These are phyloP conservation scores for Ecdyonurus torrentis DNA, from an alignment of 2,888 invertebrate genomes.

Conservation along the genomic window DNA sequence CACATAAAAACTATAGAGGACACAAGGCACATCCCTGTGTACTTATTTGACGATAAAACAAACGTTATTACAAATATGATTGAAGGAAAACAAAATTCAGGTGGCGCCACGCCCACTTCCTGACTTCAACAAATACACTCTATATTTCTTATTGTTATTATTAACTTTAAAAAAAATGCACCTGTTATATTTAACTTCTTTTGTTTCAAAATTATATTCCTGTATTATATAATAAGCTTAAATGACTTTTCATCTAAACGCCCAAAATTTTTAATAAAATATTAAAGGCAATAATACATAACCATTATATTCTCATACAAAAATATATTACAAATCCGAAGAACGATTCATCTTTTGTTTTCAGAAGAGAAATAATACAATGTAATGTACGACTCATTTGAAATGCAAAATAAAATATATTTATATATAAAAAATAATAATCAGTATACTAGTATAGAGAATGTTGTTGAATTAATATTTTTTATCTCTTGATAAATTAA, in stretches of 20 bases:
- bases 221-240: too few species aligned
- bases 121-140: too few species aligned
- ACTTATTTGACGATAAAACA: neutral
- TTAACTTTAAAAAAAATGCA: too few species aligned
- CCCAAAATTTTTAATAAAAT: neutral
- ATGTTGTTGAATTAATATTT: neutral
- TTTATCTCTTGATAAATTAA: neutral
- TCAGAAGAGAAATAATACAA: neutral
- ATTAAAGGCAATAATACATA: neutral
- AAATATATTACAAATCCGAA: neutral
- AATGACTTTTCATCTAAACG: too few species aligned
- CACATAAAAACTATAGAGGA: neutral
- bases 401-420: neutral
- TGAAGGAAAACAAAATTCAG: too few species aligned
- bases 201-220: too few species aligned
- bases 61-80: too few species aligned
- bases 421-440: neutral
- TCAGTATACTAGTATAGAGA: neutral
- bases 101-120: too few species aligned
- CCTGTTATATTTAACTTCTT: too few species aligned
- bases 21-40: neutral
- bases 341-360: too few species aligned
- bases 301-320: neutral
- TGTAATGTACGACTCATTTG: too few species aligned
- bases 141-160: too few species aligned